phyloP scores from a whole-genome alignment of 2,113 vertebrate species.

The Oryzias javanicus region DNA sequence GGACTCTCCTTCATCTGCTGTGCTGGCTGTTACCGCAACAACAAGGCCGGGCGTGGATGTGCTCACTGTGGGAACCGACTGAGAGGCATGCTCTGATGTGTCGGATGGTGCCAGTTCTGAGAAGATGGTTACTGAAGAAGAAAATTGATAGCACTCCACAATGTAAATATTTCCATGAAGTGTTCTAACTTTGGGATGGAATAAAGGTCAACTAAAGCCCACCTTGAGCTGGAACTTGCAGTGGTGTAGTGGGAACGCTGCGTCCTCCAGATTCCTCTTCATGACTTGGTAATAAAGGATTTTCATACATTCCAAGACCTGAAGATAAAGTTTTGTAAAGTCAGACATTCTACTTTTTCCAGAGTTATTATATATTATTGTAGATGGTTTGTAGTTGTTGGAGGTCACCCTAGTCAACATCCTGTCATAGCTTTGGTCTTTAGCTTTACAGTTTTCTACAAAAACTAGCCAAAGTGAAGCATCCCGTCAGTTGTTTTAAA shows the following conservation, averaged over 20 bases:
- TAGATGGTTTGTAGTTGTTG: too few species aligned
- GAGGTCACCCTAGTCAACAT: too few species aligned
- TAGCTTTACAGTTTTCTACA: too few species aligned
- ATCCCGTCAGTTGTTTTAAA: too few species aligned
- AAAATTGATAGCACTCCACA: not conserved
- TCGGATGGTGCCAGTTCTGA: slow-evolving; percentile 84
- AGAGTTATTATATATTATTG: too few species aligned
- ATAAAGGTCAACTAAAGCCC: not conserved
- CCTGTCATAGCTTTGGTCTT: too few species aligned
- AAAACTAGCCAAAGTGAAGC: too few species aligned
- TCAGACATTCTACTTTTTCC: too few species aligned
- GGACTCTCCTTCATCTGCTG: slow-evolving; percentile 86
- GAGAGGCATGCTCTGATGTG: slow-evolving; percentile 85
- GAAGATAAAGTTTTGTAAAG: slow-evolving; percentile 16
- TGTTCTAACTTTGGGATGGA: not conserved
- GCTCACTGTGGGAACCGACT: slow-evolving; percentile 94
- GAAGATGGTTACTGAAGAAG: slow-evolving; percentile 79
- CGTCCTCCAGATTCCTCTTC: slow-evolving; percentile 92
- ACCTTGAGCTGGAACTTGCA: slow-evolving; percentile 88
- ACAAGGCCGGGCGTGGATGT: slow-evolving; percentile 86
- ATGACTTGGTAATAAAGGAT: slow-evolving; percentile 83
- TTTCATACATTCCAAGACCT: slow-evolving; percentile 95
- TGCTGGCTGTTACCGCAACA: slow-evolving; percentile 74
- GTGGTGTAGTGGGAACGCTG: slow-evolving; percentile 89
- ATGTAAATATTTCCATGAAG: not conserved